These are phyloP conservation scores for Phocoena phocoena DNA, from an alignment of 2,113 vertebrate genomes.

Conservation along the genomic window DNA sequence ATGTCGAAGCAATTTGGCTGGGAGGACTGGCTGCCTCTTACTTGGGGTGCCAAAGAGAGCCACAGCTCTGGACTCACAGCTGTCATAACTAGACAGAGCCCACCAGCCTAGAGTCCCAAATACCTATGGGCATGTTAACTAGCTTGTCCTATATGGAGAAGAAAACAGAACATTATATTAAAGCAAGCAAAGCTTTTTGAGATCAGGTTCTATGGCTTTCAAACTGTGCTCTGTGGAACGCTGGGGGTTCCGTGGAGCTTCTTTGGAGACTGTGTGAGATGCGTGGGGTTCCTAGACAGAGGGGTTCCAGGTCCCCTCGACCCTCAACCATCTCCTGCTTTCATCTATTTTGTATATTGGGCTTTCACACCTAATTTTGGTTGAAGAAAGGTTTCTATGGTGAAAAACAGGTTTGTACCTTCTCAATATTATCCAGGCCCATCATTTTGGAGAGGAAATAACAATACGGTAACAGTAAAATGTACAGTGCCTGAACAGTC, in stretches of 20 bases:
- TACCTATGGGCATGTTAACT: neutral
- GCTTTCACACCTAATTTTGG: neutral
- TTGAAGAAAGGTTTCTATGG: neutral
- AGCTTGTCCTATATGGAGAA: neutral
- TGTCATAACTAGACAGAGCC: neutral
- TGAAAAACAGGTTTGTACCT: neutral
- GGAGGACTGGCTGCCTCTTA: neutral
- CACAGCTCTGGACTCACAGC: neutral
- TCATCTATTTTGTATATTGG: neutral
- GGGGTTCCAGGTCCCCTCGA: too few species aligned
- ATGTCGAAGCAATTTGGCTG: neutral
- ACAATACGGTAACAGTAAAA: neutral
- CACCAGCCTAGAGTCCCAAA: neutral
- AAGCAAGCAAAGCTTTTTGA: neutral
- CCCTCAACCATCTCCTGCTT: neutral
- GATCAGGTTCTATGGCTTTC: neutral
- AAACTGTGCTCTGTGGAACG: neutral
- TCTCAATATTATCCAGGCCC: neutral
- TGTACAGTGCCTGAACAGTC: too few species aligned
- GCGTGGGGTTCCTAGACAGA: too few species aligned
- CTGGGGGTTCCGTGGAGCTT: neutral
- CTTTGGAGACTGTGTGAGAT: neutral
- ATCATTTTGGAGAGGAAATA: neutral
- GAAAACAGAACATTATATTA: neutral
- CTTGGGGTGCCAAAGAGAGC: neutral